phyloP scores from a whole-genome alignment of 2,797 vertebrate genomes.

The Chlorospingus flavigularis region DNA sequence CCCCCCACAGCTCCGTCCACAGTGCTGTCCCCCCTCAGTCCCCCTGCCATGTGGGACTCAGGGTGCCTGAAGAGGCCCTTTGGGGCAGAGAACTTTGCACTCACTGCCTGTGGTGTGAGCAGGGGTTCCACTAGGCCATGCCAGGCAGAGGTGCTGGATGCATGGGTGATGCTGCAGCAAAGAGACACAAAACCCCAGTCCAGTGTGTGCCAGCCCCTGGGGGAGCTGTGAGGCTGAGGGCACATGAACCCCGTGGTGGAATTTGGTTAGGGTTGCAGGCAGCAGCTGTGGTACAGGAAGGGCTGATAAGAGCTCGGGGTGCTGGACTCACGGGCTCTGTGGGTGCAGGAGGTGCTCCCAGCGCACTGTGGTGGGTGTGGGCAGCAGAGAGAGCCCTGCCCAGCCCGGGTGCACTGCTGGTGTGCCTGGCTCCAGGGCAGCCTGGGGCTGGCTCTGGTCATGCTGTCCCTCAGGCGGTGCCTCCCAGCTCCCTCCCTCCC shows the following conservation, averaged over 20 bases:
- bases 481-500: background rate
- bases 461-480: background rate
- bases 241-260: accelerated
- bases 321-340: accelerated
- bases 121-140: accelerated
- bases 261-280: background rate
- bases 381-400: background rate
- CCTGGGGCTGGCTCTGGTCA: background rate
- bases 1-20: accelerated
- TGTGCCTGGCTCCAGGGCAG: background rate
- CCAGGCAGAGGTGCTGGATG: background rate
- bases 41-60: accelerated
- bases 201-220: background rate
- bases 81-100: background rate
- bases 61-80: background rate
- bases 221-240: background rate
- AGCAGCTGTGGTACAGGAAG: background rate
- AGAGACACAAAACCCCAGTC: background rate
- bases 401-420: accelerated
- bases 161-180: background rate
- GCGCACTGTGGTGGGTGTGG: accelerated
- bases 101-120: background rate
- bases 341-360: background rate
- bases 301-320: background rate
- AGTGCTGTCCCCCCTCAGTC: accelerated